These are phyloP conservation scores for Drymodes brunneopygia DNA, from an alignment of 2,113 vertebrate genomes.

Conservation along the genomic window DNA sequence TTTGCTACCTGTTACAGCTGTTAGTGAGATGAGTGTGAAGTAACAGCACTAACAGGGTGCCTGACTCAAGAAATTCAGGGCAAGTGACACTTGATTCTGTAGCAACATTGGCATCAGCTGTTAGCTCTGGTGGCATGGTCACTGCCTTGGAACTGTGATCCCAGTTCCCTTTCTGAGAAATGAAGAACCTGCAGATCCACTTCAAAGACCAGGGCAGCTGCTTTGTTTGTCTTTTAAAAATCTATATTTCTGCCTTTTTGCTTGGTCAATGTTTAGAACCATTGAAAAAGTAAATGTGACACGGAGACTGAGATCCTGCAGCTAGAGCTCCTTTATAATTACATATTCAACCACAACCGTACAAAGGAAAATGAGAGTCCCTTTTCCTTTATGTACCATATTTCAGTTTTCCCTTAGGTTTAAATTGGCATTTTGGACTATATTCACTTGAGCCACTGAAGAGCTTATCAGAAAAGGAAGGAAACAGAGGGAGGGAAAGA, in stretches of 20 bases:
- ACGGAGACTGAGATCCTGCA: conserved; percentile 43
- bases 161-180: neutral
- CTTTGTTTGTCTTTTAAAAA: conserved; percentile 50
- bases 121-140: neutral
- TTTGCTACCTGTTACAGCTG: neutral
- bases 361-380: conserved; percentile 70
- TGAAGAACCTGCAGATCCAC: neutral
- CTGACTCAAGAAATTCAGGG: conserved; percentile 22
- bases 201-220: conserved; percentile 16
- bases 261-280: conserved; percentile 55
- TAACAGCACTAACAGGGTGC: neutral
- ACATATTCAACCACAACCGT: conserved; percentile 56
- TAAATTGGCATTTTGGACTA: conserved; percentile 72
- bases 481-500: conserved; percentile 70
- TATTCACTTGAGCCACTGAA: conserved; percentile 51
- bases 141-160: conserved; percentile 1
- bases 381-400: conserved; percentile 52
- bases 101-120: neutral
- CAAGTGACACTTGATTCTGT: conserved; percentile 22
- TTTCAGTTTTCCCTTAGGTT: conserved; percentile 65
- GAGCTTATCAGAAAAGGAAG: conserved; percentile 65
- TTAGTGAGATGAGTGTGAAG: neutral
- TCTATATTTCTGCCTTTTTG: conserved; percentile 1
- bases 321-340: conserved; percentile 62
- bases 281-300: conserved; percentile 39